phyloP scores from a whole-genome alignment of 1,140 invertebrate species.

The Dendroctonus ponderosae region DNA sequence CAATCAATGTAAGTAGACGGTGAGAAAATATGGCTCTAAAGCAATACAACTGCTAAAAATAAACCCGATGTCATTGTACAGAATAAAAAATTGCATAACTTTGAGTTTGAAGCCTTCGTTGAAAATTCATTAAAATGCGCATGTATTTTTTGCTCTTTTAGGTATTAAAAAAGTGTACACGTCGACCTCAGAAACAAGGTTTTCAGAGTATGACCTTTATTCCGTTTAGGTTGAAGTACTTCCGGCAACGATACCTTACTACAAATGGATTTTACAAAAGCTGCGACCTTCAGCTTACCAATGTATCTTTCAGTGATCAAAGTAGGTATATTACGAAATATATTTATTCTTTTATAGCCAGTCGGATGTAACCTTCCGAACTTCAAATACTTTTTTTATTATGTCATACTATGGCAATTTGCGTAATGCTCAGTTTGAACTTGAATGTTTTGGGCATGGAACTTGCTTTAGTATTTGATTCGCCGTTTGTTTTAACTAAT shows the following conservation, averaged over 20 bases:
- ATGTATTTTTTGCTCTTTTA: conserved; percentile 26
- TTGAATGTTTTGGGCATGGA: too few relatives aligned
- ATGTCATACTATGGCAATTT: too few relatives aligned
- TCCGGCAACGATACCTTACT: conserved; percentile 33
- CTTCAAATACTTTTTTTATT: not conserved
- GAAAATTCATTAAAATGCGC: conserved; percentile 9
- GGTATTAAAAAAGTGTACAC: conserved; percentile 27
- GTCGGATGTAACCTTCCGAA: conserved; percentile 23
- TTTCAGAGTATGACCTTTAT: conserved; percentile 33
- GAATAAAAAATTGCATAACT: conserved; percentile 16
- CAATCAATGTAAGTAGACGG: too few relatives aligned
- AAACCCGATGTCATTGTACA: too few relatives aligned
- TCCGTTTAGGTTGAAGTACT: conserved; percentile 33
- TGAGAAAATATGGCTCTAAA: too few relatives aligned
- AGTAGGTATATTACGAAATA: conserved; percentile 21
- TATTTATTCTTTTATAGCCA: conserved; percentile 9
- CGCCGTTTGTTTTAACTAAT: too few relatives aligned
- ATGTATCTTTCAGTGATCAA: conserved; percentile 27
- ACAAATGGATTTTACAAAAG: conserved; percentile 35
- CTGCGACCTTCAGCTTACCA: conserved; percentile 17
- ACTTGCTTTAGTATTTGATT: too few relatives aligned
- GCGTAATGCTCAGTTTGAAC: too few relatives aligned
- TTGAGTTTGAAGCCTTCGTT: conserved; percentile 6
- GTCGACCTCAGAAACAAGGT: conserved; percentile 32
- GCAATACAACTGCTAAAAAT: too few relatives aligned